Conservation (phyloP, 2,113 vertebrate species). For the Scolopax mira region DNA sequence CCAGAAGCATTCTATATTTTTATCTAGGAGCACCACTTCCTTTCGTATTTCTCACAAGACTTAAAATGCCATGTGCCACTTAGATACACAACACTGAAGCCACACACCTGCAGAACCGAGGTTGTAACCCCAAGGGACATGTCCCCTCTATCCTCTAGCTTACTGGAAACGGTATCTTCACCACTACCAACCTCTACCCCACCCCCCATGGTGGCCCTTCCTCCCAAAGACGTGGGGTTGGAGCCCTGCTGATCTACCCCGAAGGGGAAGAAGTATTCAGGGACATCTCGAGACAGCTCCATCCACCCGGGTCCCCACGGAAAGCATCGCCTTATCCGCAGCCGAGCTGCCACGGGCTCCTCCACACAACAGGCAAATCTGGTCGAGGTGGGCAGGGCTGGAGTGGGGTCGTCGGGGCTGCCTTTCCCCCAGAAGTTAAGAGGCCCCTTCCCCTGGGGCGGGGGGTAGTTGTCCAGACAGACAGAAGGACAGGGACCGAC, state of each 20-base stretch:
- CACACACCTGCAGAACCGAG: background rate
- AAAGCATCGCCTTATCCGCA: background rate
- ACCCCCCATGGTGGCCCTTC: background rate
- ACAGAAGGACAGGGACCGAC: too few relatives aligned
- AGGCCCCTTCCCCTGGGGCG: background rate
- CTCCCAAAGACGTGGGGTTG: background rate
- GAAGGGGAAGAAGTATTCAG: background rate
- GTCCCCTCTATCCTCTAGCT: background rate
- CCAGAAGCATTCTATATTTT: background rate
- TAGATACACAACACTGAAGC: background rate
- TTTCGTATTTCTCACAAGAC: background rate
- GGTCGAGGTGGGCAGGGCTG: too few relatives aligned
- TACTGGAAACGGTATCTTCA: background rate
- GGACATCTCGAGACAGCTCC: background rate
- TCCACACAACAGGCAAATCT: background rate
- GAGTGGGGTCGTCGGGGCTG: fast-evolving
- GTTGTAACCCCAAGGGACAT: background rate
- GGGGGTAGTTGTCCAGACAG: background rate
- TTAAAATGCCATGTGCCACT: background rate
- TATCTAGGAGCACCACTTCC: background rate
- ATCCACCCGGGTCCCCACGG: too few relatives aligned
- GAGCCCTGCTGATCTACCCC: background rate
- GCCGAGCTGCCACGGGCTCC: background rate
- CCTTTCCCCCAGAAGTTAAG: background rate
- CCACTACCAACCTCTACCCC: background rate